Base-by-base conservation (phyloP, 2,888 invertebrate genomes). In the Latrodectus elegans region DNA sequence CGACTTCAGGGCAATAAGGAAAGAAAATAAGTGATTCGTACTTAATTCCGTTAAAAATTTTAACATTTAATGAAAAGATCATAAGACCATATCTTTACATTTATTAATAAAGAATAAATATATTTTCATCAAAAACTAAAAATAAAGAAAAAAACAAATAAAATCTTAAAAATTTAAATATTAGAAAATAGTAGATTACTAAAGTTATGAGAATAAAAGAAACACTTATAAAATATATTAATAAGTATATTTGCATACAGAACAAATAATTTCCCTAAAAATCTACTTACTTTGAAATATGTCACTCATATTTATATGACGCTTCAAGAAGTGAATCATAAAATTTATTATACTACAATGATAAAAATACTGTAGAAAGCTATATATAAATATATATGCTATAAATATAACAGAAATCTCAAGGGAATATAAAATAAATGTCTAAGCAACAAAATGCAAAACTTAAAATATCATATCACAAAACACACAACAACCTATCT, bases 311-410 rank as follows among this genome's bases (percentile, higher is more conserved):
- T 75, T 65, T 12, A 82, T 60, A 68, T 73, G 86, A 86, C 81
- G 86, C 72, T 67, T 87, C 38, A 38, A 38, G 53, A 76, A 51
- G 60, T 87, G 65, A 81, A 87, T 64, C 86, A 87, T 87, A 87
- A 81, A 81, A 81, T 38, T 49, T 71, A 38, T 71, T 60, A 26
- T 53, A 15, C 22, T 15, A 15, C 10, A 49, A 38, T 71, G 71
- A 8, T 22, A 9, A 26, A 60, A 75, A 75, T 14, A 60, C 12
- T 22, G 51, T 72, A 72, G 2, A 11, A 49, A 3, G n/a, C 51
- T 52, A 73, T 14, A 73, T 17, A 11, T n/a, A 60, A 22, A 26
- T 17, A 11, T n/a, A 60, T 12, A 26, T n/a, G 15, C 22, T 22
- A 22, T 22, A 22, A 22, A 22, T 22, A 22, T 49, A 71, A 17